Percentiles rank a stretch among this genome's conserved stretches.
Evolutionary conservation across 2,113 vertebrate species (phyloP).

Genomic region (Coptodon rendalli): DNA sequence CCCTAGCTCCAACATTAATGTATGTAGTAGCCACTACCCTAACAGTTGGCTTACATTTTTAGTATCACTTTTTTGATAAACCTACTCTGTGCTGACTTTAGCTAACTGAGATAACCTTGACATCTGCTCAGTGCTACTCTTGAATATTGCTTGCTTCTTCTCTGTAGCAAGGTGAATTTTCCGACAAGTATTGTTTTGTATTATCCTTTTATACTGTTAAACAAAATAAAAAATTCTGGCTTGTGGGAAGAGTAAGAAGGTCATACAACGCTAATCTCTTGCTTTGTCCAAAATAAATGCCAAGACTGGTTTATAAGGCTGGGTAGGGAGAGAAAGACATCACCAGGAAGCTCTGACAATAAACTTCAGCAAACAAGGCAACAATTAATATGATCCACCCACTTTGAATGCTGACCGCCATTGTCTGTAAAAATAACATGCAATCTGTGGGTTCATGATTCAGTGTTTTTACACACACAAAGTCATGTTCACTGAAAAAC

Average conservation of each 20-base stretch:
- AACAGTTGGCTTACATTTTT: neutral
- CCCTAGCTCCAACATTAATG: neutral
- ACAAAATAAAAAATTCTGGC: neutral
- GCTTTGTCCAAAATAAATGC: neutral
- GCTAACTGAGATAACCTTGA: neutral
- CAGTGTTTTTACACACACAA: neutral
- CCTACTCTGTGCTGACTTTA: neutral
- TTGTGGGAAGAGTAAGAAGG: neutral
- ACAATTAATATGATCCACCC: neutral
- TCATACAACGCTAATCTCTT: neutral
- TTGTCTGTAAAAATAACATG: neutral
- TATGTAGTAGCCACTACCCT: neutral
- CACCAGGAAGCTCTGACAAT: neutral
- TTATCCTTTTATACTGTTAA: neutral
- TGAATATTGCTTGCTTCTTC: neutral
- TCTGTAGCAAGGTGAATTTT: neutral
- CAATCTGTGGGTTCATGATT: neutral
- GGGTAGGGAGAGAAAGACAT: neutral
- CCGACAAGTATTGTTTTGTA: neutral
- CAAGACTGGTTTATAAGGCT: neutral
- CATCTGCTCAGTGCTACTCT: neutral
- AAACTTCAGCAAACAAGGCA: neutral
- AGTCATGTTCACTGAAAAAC: neutral
- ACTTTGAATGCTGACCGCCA: neutral
- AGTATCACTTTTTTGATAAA: neutral